Base-by-base conservation (phyloP, 2,888 invertebrate genomes). In the Myopa tessellatipennis region DNA sequence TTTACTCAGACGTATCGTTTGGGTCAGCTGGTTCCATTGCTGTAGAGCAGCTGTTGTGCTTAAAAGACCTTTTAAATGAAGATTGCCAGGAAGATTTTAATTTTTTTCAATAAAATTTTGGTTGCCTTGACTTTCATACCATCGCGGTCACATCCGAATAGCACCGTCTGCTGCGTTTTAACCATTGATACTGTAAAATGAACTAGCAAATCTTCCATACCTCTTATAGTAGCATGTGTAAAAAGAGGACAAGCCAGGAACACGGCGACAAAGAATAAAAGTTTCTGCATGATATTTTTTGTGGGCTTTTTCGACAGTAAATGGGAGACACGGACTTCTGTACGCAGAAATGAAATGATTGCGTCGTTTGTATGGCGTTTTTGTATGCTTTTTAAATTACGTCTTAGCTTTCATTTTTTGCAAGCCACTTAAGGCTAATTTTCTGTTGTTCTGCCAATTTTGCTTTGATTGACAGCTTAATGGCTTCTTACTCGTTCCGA, bases 111-210 rank as follows among this genome's bases (percentile, higher is more conserved):
- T 55, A 16, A 14, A 1, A 55, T n/a, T n/a, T 55, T 6, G n/a
- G 14, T 16, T 10, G 16, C 10, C 4, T 6, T 10, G 55, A 55
- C 16, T 55, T 55, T 2, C 26, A n/a, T 80, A 87, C 87, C 86
- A 80, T 79, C n/a, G 5, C 79, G 38, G 1, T 73, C 81, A 63
- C 87, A 87, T 10, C 81, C 82, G 78, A 86, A 83, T n/a, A 87
- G 50, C 38, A 87, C 81, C 7, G 79, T 69, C 8, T 87, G 81
- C 12, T 79, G 80, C 0, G 84, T 81, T 67, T 82, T 83, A 1
- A 83, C 83, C 34, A 87, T 67, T 18, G 82, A 80, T 4, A 78
- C 73, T 4, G 83, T 81, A 63, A 83, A 86, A 7, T 84, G 82
- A 0, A 80, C 77, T 52, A 86, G 63, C 18, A 83, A 58, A 50